Evolutionary conservation across 2,113 vertebrate species (phyloP).

Genomic region (Labrus mixtus): DNA sequence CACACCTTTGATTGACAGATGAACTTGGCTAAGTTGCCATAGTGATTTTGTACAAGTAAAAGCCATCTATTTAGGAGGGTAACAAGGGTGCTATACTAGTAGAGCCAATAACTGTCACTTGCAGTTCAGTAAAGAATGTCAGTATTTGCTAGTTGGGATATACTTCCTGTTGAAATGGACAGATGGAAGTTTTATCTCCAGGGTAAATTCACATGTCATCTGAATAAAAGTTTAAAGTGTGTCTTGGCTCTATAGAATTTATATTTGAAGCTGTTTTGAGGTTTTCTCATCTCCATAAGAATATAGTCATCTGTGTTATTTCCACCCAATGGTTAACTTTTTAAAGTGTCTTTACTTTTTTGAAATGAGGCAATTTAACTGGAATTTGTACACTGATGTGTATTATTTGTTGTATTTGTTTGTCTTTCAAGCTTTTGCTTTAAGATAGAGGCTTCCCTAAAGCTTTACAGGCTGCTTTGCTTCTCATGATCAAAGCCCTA

Average conservation of each 20-base stretch:
- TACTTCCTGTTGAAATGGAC: no score
- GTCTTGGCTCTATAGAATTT: neutral
- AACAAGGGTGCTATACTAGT: conserved; percentile 2
- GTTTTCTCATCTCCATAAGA: neutral
- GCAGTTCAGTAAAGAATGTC: conserved; percentile 1
- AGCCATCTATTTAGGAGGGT: conserved; percentile 1
- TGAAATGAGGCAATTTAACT: neutral
- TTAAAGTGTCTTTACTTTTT: neutral
- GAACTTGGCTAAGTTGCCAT: conserved; percentile 19
- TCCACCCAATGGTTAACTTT: no score
- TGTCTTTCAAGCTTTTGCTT: conserved; percentile 2
- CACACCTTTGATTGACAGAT: conserved; percentile 29
- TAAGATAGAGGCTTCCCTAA: conserved; percentile 1
- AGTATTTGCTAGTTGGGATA: neutral
- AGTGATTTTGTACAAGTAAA: conserved; percentile 19
- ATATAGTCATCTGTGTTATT: neutral
- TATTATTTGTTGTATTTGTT: neutral
- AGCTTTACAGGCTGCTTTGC: conserved; percentile 10
- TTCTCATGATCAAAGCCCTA: conserved; percentile 60
- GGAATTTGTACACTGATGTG: neutral
- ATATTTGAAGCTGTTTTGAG: neutral
- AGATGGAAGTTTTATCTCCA: neutral
- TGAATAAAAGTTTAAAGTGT: neutral
- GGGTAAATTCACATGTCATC: neutral
- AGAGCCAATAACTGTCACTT: neutral